Base-by-base conservation (phyloP, 2,113 vertebrate genomes). In the Leiothrix lutea region DNA sequence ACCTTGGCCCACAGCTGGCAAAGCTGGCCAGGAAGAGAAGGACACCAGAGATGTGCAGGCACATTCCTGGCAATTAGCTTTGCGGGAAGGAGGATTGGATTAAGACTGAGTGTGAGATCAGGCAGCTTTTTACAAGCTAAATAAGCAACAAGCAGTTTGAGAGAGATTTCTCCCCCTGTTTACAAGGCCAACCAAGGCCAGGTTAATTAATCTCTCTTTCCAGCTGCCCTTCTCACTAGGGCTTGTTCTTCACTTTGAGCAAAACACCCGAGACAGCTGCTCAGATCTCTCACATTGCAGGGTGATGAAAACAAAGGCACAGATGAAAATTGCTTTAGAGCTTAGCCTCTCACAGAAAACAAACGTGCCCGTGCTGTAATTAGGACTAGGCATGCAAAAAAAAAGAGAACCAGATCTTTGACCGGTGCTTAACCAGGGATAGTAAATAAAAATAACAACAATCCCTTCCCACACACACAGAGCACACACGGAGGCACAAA, bases 171-270 rank as follows among this genome's bases (percentile, higher is more conserved):
- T 90, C 48, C 36, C 85, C 56, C 79, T 54, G 21, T 89, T 95
- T 90, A 87, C 78, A 92, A 92, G 92, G 96, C 90, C 90, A 80
- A 54, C 44, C 58, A 82, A 92, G 93, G 92, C 90, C 92, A 86
- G 88, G 92, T 95, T 96, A 96, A 97, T 96, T 96, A 96, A 96
- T 90, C 92, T 93, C 94, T 90, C 66, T 93, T 85, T 96, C 54
- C 94, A 83, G 85, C 80, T 94, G 88, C 90, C 94, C 94, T 95
- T 94, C 95, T 92, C 93, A 61, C 64, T 78, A 71, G 86, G 90
- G 92, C 85, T 97, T 88, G 90, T 93, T 96, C 93, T 80, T 82
- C 85, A 64, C 90, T 94, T 93, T 80, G 88, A 96, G 85, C 88
- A 88, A 74, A 92, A 89, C 86, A 67, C 83, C 94, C 69, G 11